Percentiles rank a stretch among this genome's conserved stretches.
Evolutionary conservation across 2,888 invertebrate genomes (phyloP).

Genomic region (Cephus pulcher): DNA sequence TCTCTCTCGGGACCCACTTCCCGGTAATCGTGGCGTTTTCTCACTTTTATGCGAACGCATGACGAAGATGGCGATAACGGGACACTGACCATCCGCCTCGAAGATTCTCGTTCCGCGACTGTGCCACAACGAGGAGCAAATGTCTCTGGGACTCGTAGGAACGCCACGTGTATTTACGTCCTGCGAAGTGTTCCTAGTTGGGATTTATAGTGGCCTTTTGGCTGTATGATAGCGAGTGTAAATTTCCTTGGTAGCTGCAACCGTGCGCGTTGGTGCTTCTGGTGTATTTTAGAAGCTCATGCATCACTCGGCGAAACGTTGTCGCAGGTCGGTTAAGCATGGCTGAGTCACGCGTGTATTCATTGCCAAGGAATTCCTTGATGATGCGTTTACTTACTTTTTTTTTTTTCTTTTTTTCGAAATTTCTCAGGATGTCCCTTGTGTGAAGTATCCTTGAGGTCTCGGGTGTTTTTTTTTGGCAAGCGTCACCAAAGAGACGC

Average conservation of each 20-base stretch:
- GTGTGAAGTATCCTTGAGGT: background rate
- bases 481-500: background rate
- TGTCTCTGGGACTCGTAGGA: background rate
- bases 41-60: conserved; percentile 49
- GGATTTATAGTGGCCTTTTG: background rate
- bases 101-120: background rate
- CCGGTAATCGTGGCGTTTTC: conserved; percentile 57
- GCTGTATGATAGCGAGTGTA: conserved; percentile 3
- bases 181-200: background rate
- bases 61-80: conserved; percentile 21
- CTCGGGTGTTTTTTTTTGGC: background rate
- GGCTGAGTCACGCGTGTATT: conserved; percentile 15
- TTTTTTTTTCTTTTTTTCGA: background rate
- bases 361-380: conserved; percentile 21
- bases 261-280: background rate
- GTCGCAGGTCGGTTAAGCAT: conserved; percentile 20
- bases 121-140: background rate
- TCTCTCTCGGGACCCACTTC: conserved; percentile 44
- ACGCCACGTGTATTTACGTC: background rate
- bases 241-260: conserved; percentile 8
- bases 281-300: conserved; percentile 9
- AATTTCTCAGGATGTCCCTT: background rate
- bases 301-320: conserved; percentile 15
- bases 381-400: background rate
- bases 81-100: background rate